Base-by-base conservation (phyloP, 2,113 vertebrate species). In the Thomomys bottae region DNA sequence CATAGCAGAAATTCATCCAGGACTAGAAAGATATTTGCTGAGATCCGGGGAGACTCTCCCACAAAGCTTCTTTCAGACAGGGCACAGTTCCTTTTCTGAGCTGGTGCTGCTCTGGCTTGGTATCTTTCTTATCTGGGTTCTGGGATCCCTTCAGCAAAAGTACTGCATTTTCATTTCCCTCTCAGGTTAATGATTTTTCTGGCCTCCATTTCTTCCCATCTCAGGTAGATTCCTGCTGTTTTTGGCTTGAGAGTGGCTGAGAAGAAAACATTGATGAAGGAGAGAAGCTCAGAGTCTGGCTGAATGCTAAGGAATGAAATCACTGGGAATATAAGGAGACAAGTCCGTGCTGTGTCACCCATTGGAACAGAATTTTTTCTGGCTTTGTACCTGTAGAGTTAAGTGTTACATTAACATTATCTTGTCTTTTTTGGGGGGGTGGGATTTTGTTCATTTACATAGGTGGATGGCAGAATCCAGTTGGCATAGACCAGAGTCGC, bases 371-470 rank as follows among this genome's bases (percentile, higher is more conserved):
- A 28, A 30, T 30, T 57, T 72, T 80, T 70, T 70, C 42, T 30
- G 38, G 34, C 67, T 40, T 49, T 4, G 21, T 54, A 18, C 11
- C 3, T 3, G 64, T 72, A 81, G 80, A 57, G 57, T 71, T 92
- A 76, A 94, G 79, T 12, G 32, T n/a, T 77, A 24, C 61, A 23
- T 38, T 78, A 85, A 24, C 28, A 23, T 40, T 83, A 73, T 90
- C 87, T 85, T 83, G 14, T 63, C 42, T 36, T 71, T 95, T 73
- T 72, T 54, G 49, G 49, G 14, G 12, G 49, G 61, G 28, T 66
- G 79, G 76, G 61, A 76, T 42, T 84, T 87, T 77, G 18, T 81
- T 88, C n/a, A n/a, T n/a, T n/a, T n/a, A n/a, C n/a, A n/a, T n/a
- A n/a, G n/a, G n/a, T n/a, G n/a, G n/a, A n/a, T n/a, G n/a, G n/a